Percentiles rank a stretch among this genome's conserved stretches.
phyloP scores from a whole-genome alignment of 2,113 vertebrate species.

The Nothocercus julius region DNA sequence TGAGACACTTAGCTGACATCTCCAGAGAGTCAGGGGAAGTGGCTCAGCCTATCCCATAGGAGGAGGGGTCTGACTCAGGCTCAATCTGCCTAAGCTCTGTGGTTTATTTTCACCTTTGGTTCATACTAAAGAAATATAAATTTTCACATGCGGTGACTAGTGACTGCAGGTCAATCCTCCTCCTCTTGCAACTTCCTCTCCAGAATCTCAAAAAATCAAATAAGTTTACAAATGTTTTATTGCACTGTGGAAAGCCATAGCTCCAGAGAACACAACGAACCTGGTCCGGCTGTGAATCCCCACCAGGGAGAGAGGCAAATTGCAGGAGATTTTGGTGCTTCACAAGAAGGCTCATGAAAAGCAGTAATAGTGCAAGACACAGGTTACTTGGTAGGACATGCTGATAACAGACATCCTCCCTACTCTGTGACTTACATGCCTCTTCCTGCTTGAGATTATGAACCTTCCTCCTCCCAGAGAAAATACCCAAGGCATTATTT shows the following conservation, averaged over 20 bases:
- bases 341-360: neutral
- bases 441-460: neutral
- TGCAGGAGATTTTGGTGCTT: neutral
- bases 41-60: neutral
- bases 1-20: neutral
- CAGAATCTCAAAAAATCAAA: neutral
- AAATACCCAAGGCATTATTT: neutral
- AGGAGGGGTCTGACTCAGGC: neutral
- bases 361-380: neutral
- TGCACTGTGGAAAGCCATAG: neutral
- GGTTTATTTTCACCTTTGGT: neutral
- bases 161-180: neutral
- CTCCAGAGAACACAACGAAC: neutral
- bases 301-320: neutral
- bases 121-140: neutral
- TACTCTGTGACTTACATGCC: neutral
- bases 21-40: neutral
- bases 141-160: neutral
- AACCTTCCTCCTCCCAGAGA: neutral
- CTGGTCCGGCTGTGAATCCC: neutral
- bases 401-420: neutral
- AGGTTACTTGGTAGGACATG: neutral
- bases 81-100: neutral
- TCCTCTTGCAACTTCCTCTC: neutral
- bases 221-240: neutral